Percentiles rank a stretch among this genome's conserved stretches.
Conservation (phyloP, 2,797 vertebrate genomes). For the Aeoliscus strigatus region DNA sequence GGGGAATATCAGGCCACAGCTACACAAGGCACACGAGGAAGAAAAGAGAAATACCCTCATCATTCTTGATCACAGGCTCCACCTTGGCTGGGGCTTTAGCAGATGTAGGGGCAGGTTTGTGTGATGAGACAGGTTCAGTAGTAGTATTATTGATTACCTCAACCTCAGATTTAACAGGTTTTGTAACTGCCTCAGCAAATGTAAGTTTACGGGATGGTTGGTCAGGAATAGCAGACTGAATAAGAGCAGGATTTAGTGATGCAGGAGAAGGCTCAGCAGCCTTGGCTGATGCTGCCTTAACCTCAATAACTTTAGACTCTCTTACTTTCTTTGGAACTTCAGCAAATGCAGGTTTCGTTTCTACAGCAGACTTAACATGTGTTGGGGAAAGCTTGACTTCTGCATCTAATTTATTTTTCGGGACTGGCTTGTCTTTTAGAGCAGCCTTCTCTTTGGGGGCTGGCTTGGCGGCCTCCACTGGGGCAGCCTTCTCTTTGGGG, state of each 20-base stretch:
- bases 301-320: conserved; percentile 10
- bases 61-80: conserved; percentile 87
- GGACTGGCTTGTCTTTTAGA: background rate
- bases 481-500: background rate
- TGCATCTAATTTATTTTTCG: background rate
- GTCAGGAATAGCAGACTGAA: conserved; percentile 32
- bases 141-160: conserved; percentile 41
- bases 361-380: background rate
- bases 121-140: conserved; percentile 44
- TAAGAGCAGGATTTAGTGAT: conserved; percentile 29
- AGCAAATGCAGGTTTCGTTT: conserved; percentile 5
- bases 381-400: no score
- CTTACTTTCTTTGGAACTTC: conserved; percentile 1
- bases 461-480: background rate
- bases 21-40: conserved; percentile 35
- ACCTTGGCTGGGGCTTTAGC: conserved; percentile 72
- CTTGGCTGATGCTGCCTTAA: conserved; percentile 11
- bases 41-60: conserved; percentile 87
- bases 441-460: background rate
- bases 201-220: conserved; percentile 61
- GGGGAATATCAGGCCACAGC: no score
- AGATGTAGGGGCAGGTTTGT: conserved; percentile 57
- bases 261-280: conserved; percentile 15
- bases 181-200: conserved; percentile 68
- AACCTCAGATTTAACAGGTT: conserved; percentile 61